Evolutionary conservation across 2,113 vertebrate genomes (phyloP).

Genomic region (Condylura cristata): DNA sequence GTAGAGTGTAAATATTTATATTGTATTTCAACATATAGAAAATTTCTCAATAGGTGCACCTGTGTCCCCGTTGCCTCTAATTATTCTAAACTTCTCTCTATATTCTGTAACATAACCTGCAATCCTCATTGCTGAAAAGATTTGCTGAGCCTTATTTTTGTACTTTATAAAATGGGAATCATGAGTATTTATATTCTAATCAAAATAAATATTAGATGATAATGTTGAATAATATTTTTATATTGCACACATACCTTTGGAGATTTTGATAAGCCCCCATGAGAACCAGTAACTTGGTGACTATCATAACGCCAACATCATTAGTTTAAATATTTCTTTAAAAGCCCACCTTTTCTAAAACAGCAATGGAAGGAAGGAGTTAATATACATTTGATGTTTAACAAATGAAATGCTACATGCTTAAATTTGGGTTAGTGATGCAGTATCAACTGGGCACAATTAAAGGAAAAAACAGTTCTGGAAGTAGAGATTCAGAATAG

Average conservation of each 20-base stretch:
- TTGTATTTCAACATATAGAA: background rate
- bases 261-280: background rate
- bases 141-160: background rate
- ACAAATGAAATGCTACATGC: background rate
- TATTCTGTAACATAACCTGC: background rate
- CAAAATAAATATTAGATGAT: background rate
- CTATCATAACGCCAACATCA: background rate
- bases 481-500: background rate
- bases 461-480: background rate
- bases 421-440: background rate
- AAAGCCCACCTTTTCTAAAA: background rate
- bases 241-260: background rate
- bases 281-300: background rate
- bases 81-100: background rate
- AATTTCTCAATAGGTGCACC: background rate
- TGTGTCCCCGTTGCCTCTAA: background rate
- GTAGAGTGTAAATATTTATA: background rate
- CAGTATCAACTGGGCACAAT: background rate
- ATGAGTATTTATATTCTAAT: background rate
- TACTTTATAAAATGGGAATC: background rate
- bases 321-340: background rate
- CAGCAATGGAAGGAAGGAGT: background rate
- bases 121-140: background rate
- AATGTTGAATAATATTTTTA: background rate
- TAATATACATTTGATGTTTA: background rate